A percentile compares a stretch with the other conserved stretches of the same genome.
These are phyloP conservation scores for Cyanocitta stelleri DNA, from an alignment of 2,113 vertebrate genomes.

Conservation along the genomic window DNA sequence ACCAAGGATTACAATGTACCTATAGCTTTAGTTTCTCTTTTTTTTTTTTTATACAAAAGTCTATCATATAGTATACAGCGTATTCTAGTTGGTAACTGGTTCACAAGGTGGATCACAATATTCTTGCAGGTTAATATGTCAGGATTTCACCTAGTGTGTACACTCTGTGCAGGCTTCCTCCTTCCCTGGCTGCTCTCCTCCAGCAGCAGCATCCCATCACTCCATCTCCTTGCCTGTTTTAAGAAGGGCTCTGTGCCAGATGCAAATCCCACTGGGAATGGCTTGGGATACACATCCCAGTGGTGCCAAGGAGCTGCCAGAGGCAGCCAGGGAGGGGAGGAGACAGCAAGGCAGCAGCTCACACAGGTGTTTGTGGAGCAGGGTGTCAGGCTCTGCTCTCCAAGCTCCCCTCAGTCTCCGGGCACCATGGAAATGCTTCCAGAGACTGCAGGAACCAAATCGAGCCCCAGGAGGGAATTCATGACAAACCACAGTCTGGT, in stretches of 20 bases:
- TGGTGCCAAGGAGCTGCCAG: not conserved
- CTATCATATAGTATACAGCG: conserved; percentile 50
- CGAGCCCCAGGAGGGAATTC: not conserved
- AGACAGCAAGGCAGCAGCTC: accelerated
- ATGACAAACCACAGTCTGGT: not conserved
- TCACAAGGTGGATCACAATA: conserved; percentile 56
- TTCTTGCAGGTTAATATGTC: conserved; percentile 48
- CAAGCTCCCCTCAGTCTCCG: not conserved
- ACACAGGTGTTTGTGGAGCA: not conserved
- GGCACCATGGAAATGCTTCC: not conserved
- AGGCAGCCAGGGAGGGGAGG: not conserved
- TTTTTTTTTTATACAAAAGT: conserved; percentile 58
- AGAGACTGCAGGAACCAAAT: accelerated
- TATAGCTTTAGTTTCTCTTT: conserved; percentile 47
- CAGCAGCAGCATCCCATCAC: not conserved
- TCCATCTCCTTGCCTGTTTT: not conserved
- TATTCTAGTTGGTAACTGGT: conserved; percentile 55
- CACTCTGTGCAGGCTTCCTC: not conserved
- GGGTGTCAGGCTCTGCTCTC: not conserved
- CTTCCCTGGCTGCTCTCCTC: conserved; percentile 14
- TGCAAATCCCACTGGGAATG: not conserved
- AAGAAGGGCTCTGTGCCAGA: not conserved
- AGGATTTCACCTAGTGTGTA: not conserved
- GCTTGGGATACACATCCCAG: not conserved
- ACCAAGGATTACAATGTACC: conserved; percentile 55